These are phyloP conservation scores for Megaleporinus macrocephalus DNA, from an alignment of 2,113 vertebrate genomes.

Conservation along the genomic window DNA sequence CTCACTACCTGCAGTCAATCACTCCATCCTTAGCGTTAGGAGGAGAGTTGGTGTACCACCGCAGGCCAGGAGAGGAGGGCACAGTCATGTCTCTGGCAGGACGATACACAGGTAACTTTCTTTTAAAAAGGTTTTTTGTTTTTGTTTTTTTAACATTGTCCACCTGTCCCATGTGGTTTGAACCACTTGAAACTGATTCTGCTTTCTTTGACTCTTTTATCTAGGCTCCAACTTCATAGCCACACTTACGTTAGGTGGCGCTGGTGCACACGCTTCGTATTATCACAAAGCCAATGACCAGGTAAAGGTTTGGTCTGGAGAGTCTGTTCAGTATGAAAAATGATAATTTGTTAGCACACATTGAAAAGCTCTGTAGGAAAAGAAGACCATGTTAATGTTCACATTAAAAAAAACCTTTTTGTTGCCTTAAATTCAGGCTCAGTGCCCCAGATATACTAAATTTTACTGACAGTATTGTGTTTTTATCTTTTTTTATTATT, in stretches of 20 bases:
- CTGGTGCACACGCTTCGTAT: conserved; percentile 84
- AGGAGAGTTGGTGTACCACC: conserved; percentile 87
- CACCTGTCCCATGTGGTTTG: not conserved
- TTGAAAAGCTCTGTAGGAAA: too few species aligned
- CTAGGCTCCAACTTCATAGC: conserved; percentile 85
- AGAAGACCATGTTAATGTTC: too few species aligned
- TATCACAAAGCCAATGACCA: conserved; percentile 90
- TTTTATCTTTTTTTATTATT: too few species aligned
- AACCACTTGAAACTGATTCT: not conserved
- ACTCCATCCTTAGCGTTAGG: conserved; percentile 84
- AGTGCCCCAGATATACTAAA: too few species aligned
- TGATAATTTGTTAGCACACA: too few species aligned
- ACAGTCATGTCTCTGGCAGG: conserved; percentile 84
- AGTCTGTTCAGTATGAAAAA: not conserved
- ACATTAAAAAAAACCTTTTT: too few species aligned
- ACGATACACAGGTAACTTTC: conserved; percentile 79
- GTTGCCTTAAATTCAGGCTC: too few species aligned
- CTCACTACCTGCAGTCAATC: conserved; percentile 88
- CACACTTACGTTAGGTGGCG: conserved; percentile 83
- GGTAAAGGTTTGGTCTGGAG: conserved; percentile 66
- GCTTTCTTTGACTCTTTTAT: not conserved
- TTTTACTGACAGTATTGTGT: too few species aligned
- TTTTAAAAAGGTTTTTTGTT: too few species aligned
- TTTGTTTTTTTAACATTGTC: too few species aligned
- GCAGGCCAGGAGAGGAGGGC: conserved; percentile 85